These are phyloP conservation scores for Dorcus hopei DNA, from an alignment of 2,888 invertebrate genomes.

Conservation along the genomic window DNA sequence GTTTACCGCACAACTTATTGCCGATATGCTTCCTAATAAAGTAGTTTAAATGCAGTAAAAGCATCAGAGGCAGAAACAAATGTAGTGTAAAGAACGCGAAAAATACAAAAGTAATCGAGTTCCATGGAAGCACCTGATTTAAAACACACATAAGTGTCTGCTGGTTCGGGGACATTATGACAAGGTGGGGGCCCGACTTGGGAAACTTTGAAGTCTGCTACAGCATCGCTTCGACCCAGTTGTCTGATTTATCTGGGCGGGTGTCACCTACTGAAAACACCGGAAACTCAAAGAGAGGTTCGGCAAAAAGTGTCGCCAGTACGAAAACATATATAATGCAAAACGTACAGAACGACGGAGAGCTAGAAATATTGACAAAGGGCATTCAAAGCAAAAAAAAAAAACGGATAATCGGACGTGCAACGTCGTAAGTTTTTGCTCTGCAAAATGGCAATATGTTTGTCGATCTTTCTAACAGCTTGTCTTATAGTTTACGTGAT, in stretches of 20 bases:
- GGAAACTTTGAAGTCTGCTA: slow-evolving; percentile 24
- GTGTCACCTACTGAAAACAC: slow-evolving; percentile 35
- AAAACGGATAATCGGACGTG: neutral
- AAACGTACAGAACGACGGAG: slow-evolving; percentile 21
- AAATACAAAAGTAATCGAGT: slow-evolving; percentile 20
- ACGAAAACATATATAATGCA: slow-evolving; percentile 30
- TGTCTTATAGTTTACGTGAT: slow-evolving; percentile 36
- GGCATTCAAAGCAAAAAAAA: neutral
- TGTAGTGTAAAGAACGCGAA: slow-evolving; percentile 24
- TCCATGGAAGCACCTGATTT: slow-evolving; percentile 31
- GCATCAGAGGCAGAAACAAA: slow-evolving; percentile 23
- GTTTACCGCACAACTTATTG: neutral
- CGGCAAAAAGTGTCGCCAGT: slow-evolving; percentile 25
- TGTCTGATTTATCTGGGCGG: slow-evolving; percentile 42
- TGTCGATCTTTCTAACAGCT: slow-evolving; percentile 29
- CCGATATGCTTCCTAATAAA: slow-evolving; percentile 19
- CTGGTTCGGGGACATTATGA: slow-evolving; percentile 33
- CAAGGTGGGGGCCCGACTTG: slow-evolving; percentile 29
- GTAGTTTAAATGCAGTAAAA: slow-evolving; percentile 26
- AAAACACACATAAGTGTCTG: slow-evolving; percentile 37
- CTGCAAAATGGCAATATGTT: slow-evolving; percentile 28
- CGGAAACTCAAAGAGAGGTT: slow-evolving; percentile 34
- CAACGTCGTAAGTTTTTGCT: slow-evolving; percentile 16
- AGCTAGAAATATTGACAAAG: slow-evolving; percentile 18
- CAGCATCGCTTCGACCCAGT: slow-evolving; percentile 40